phyloP scores from a whole-genome alignment of 2,113 vertebrate species.

The Microtus pennsylvanicus region DNA sequence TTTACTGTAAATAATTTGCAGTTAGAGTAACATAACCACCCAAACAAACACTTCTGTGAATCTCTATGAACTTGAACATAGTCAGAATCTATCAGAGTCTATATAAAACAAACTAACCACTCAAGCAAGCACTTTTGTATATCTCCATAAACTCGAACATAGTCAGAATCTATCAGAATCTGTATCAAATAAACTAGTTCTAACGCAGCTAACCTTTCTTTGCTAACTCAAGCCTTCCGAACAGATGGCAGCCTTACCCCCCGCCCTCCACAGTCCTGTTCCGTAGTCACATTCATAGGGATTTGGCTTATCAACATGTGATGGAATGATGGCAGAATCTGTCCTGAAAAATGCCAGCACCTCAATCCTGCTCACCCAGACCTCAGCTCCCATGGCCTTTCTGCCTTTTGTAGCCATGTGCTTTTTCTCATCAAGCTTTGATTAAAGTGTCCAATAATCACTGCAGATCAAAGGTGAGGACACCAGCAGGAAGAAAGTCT shows the following conservation, averaged over 20 bases:
- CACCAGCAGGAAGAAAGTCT: background rate
- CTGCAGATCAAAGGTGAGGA: background rate
- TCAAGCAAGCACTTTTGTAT: background rate
- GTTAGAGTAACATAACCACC: background rate
- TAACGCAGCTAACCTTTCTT: background rate
- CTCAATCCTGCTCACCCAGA: background rate
- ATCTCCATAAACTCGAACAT: background rate
- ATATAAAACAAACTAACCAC: background rate
- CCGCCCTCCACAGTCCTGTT: background rate
- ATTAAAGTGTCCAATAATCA: background rate
- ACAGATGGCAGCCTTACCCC: background rate
- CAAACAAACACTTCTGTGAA: background rate
- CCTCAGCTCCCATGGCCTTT: background rate
- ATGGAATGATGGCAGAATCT: background rate
- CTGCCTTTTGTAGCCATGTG: background rate
- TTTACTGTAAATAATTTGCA: too few species aligned
- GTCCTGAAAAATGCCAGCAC: background rate
- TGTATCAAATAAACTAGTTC: background rate
- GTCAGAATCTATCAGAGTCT: background rate
- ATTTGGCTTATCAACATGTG: background rate
- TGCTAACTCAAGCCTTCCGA: background rate
- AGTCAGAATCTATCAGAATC: background rate
- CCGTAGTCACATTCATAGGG: background rate
- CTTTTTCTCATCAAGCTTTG: background rate
- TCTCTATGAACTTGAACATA: background rate